Evolutionary conservation across 2,888 invertebrate species (phyloP).

Genomic region (Colostygia pectinataria): DNA sequence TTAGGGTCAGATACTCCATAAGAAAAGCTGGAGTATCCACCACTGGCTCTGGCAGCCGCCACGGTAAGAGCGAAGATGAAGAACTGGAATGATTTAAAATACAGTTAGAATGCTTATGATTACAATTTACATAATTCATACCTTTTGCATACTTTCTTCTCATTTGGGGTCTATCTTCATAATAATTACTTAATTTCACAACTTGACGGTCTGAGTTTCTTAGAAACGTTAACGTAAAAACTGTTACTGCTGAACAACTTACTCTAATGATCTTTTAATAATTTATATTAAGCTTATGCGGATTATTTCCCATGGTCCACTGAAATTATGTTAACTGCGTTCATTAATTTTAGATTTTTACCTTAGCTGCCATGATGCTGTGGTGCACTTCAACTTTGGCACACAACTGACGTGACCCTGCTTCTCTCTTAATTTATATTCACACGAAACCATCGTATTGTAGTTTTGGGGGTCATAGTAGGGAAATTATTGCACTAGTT

Average conservation of each 20-base stretch:
- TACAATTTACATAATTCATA: too few species aligned
- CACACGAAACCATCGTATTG: slow-evolving; percentile 48
- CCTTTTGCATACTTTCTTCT: too few species aligned
- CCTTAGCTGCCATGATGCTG: slow-evolving; percentile 62
- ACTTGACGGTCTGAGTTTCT: too few species aligned
- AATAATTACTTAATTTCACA: too few species aligned
- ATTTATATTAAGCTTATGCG: too few species aligned
- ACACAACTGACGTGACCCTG: slow-evolving; percentile 54
- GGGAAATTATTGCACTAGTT: slow-evolving; percentile 52
- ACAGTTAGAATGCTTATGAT: not conserved
- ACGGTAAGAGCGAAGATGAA: slow-evolving; percentile 53
- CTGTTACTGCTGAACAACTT: too few species aligned
- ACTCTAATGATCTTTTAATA: too few species aligned
- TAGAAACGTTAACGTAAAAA: too few species aligned
- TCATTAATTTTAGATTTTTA: slow-evolving; percentile 35
- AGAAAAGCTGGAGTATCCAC: slow-evolving; percentile 60
- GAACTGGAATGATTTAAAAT: slow-evolving; percentile 51
- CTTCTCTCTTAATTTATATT: slow-evolving; percentile 60
- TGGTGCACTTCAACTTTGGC: slow-evolving; percentile 43
- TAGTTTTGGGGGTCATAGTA: slow-evolving; percentile 61
- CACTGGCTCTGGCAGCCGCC: slow-evolving; percentile 49
- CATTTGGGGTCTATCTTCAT: too few species aligned
- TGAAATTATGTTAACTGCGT: too few species aligned
- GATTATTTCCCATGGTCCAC: too few species aligned
- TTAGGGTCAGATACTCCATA: slow-evolving; percentile 65